phyloP scores from a whole-genome alignment of 2,797 vertebrate genomes.

The Serranus cabrilla region DNA sequence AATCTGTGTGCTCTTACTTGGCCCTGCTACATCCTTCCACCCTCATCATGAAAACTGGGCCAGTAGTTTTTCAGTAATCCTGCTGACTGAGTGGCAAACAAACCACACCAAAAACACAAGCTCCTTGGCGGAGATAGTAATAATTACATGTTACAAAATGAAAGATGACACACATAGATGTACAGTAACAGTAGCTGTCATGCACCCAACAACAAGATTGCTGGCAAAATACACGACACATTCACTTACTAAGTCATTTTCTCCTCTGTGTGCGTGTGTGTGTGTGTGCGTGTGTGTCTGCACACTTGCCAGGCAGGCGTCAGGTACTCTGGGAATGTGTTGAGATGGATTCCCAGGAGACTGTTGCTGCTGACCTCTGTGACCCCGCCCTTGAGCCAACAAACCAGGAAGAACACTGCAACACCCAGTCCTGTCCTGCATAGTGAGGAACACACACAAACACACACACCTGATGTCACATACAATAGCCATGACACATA shows the following conservation, averaged over 20 bases:
- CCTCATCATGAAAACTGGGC: too few relatives aligned
- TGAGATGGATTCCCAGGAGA: slow-evolving; percentile 66
- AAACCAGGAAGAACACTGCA: slow-evolving; percentile 77
- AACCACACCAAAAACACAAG: too few relatives aligned
- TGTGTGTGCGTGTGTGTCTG: slow-evolving; percentile 38
- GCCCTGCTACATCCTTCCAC: too few relatives aligned
- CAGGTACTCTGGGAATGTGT: slow-evolving; percentile 78
- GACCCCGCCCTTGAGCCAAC: slow-evolving; percentile 66
- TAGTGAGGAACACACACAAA: slow-evolving; percentile 74
- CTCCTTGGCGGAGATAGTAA: too few relatives aligned
- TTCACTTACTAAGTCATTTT: slow-evolving; percentile 7
- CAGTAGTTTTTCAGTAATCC: too few relatives aligned
- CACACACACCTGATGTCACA: slow-evolving; percentile 13
- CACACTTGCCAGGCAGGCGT: slow-evolving; percentile 73
- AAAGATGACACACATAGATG: not conserved
- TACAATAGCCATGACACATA: slow-evolving; percentile 13
- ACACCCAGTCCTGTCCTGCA: slow-evolving; percentile 78
- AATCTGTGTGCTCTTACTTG: too few relatives aligned
- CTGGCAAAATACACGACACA: slow-evolving; percentile 9
- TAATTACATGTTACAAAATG: not conserved
- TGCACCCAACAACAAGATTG: not conserved
- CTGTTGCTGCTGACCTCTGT: slow-evolving; percentile 78
- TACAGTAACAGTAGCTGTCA: not conserved
- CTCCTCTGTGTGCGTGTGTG: slow-evolving; percentile 30
- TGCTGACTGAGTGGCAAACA: too few relatives aligned